Base-by-base conservation (phyloP, 2,888 invertebrate species). In the Drosophila phalerata region DNA sequence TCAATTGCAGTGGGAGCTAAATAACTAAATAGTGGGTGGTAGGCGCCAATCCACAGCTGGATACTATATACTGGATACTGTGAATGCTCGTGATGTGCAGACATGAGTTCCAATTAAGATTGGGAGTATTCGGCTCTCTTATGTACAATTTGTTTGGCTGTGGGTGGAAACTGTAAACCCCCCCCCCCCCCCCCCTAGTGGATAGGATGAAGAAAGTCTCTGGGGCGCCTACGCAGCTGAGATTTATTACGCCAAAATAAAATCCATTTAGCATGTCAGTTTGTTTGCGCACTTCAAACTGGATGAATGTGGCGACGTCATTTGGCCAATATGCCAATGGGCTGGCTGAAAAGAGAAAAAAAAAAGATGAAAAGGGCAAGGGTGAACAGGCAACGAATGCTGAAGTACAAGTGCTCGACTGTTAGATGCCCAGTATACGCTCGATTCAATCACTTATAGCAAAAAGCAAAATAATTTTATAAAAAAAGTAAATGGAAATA, bases 221-320 rank as follows among this genome's bases (percentile, higher is more conserved):
- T 37, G 34, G 57, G 69, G 73, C 86, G 86, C 84, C 84, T 69
- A 86, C 82, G 82, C 72, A 58, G 52, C 25, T 19, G 58, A 65
- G 66, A 78, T 78, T 78, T 78, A 78, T 77, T 56, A 67, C 56
- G 68, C 52, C 49, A 48, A 28, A 72, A 53, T 62, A 47, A 71
- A 32, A 67, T 58, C 67, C 55, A 73, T 72, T 73, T 72, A 45
- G 53, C 53, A 48, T 69, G 65, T 71, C 66, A 38, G 55, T 62
- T 62, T 62, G 61, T 62, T 62, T 52, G 61, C 52, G 37, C 34
- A 34, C 22, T 28, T 40, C 34, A 17, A n/a, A 13, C 38, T 32
- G 62, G 32, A 15, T 57, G 58, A 49, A 37, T 51, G 57, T 51
- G 37, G 43, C 58, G 28, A 45, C 52, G 37, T 43, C 51, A 64